Percentiles rank a stretch among this genome's conserved stretches.
Conservation (phyloP, 2,113 vertebrate species). For the Macaca mulatta region DNA sequence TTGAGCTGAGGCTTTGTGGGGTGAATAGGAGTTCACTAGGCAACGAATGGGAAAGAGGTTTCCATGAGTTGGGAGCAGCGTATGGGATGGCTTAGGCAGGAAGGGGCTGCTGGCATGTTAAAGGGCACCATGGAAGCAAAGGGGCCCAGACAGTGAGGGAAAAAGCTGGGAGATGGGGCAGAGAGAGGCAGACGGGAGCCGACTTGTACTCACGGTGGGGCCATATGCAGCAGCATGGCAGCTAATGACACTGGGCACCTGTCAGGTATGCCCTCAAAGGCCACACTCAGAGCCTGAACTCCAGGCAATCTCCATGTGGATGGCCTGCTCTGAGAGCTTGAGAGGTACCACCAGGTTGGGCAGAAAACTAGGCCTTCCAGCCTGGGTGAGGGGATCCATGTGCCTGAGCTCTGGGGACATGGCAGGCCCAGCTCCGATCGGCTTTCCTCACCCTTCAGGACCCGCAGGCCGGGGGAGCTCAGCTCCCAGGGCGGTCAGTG, state of each 20-base stretch:
- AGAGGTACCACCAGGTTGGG: neutral
- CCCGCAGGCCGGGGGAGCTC: neutral
- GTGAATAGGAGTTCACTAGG: neutral
- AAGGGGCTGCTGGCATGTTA: fast-evolving
- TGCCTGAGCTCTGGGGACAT: neutral
- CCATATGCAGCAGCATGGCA: fast-evolving
- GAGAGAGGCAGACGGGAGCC: neutral
- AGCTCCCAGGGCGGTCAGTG: neutral
- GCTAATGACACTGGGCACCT: fast-evolving
- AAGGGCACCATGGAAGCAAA: neutral
- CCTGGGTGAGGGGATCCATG: neutral
- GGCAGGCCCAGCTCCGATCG: neutral
- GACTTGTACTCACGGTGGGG: fast-evolving
- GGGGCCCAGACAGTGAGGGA: neutral
- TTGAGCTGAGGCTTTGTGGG: neutral
- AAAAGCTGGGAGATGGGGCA: no score
- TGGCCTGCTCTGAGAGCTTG: fast-evolving
- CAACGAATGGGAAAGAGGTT: neutral
- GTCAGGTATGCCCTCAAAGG: fast-evolving
- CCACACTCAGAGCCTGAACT: fast-evolving
- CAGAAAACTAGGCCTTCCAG: fast-evolving
- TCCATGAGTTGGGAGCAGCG: fast-evolving
- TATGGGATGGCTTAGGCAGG: neutral
- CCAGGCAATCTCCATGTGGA: no score
- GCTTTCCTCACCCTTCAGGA: neutral